Conservation (phyloP, 2,888 invertebrate species). For the Yponomeuta plumbellus region DNA sequence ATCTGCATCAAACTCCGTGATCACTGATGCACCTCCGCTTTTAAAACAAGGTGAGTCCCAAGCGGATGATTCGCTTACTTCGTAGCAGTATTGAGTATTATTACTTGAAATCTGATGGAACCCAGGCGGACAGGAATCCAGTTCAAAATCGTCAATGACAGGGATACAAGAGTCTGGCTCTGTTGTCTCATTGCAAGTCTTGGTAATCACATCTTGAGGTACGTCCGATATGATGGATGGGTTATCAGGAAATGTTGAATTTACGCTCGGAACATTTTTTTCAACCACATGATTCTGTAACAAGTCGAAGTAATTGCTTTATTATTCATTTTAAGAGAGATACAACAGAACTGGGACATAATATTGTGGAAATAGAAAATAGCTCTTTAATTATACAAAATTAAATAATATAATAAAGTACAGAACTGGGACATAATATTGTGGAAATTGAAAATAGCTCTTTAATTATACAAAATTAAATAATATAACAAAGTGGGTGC, state of each 20-base stretch:
- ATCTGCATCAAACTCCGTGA: slow-evolving; percentile 47
- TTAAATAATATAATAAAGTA: no score
- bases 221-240: not conserved
- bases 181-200: slow-evolving; percentile 33
- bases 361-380: no score
- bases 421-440: no score
- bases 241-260: not conserved
- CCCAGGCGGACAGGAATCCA: slow-evolving; percentile 51
- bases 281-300: not conserved
- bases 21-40: slow-evolving; percentile 56
- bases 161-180: slow-evolving; percentile 37
- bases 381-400: no score
- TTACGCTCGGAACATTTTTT: not conserved
- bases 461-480: no score
- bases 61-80: slow-evolving; percentile 36
- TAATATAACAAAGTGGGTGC: no score
- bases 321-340: no score
- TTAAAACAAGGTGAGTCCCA: slow-evolving; percentile 61
- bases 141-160: slow-evolving; percentile 40
- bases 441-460: no score
- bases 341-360: no score
- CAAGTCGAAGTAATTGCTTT: not conserved
- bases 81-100: slow-evolving; percentile 52
- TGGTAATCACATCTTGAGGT: slow-evolving; percentile 1
- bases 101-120: slow-evolving; percentile 45